These are phyloP conservation scores for Cybosia mesomella DNA, from an alignment of 2,888 invertebrate species.

Conservation along the genomic window DNA sequence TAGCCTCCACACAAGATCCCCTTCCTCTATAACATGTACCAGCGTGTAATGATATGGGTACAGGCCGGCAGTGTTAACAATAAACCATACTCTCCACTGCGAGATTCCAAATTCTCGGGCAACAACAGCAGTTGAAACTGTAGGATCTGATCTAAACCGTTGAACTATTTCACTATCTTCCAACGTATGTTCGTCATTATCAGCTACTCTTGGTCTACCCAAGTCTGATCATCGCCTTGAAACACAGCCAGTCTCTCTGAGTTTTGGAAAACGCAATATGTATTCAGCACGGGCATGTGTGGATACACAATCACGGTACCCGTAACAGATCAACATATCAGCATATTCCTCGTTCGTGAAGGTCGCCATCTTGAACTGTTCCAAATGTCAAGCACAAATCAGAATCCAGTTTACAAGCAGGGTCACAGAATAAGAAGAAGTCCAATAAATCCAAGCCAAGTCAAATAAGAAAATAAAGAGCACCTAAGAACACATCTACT, in stretches of 20 bases:
- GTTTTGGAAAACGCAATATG: neutral
- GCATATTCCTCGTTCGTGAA: neutral
- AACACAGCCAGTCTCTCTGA: conserved; percentile 50
- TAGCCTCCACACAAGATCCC: conserved; percentile 43
- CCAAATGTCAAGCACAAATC: neutral
- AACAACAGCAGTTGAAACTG: conserved; percentile 18
- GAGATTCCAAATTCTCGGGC: conserved; percentile 25
- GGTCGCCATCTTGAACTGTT: neutral
- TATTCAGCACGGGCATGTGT: neutral
- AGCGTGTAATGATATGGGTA: conserved; percentile 43
- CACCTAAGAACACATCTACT: too few relatives aligned
- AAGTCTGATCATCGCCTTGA: conserved; percentile 40
- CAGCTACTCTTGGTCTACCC: conserved; percentile 42
- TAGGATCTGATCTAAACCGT: conserved; percentile 13
- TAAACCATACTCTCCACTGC: conserved; percentile 47
- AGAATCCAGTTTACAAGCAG: neutral
- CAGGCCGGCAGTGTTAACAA: conserved; percentile 33
- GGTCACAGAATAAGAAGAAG: too few relatives aligned
- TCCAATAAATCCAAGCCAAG: too few relatives aligned
- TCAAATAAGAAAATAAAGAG: too few relatives aligned
- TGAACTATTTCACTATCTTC: conserved; percentile 20
- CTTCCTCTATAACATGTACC: too few relatives aligned
- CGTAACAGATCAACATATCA: conserved; percentile 31
- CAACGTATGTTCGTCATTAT: conserved; percentile 41
- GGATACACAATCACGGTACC: neutral